Base-by-base conservation (phyloP, 2,888 invertebrate species). In the Catocala sponsa region DNA sequence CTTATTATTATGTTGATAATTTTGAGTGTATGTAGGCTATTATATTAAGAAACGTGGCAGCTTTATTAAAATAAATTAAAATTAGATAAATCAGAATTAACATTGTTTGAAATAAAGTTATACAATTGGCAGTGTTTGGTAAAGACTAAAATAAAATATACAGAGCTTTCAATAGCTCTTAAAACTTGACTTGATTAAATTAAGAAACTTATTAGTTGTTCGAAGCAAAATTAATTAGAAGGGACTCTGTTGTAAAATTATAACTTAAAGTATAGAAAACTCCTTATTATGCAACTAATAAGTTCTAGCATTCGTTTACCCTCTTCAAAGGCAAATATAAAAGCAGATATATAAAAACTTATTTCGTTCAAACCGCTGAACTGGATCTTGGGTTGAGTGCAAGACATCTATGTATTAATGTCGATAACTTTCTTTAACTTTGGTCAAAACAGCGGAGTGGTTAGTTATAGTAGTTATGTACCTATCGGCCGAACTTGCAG, bases 391-490 rank as follows among this genome's bases (percentile, higher is more conserved):
- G 10, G 6, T 11, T 9, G 9, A 44, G 15, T 57, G 11, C 15
- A 51, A 15, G n/a, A 51, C 35, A 44, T 51, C 12, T 50, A 33
- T 47, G 10, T 12, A 43, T 35, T 55, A 58, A 61, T 55, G 55
- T 53, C 48, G 32, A 58, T 60, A 63, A 68, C 55, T 59, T 68
- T 52, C 53, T 43, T 6, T 9, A 65, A 66, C 60, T 66, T 56
- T 47, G 4, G 38, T 11, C 13, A 33, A 38, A 49, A 43, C 48
- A 57, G 13, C 42, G 4, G 58, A 70, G 57, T 59, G 44, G 44
- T 41, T 63, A 70, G 61, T 59, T 63, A 42, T 43, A 35, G 47
- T 47, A 63, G 68, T 72, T 68, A 68, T 51, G 60, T 63, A 63
- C 41, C 46, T 63, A 54, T 54, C 50, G 25, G 35, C 35, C 47